Conservation (phyloP, 2,888 invertebrate genomes). For the Melanostoma mellinum region DNA sequence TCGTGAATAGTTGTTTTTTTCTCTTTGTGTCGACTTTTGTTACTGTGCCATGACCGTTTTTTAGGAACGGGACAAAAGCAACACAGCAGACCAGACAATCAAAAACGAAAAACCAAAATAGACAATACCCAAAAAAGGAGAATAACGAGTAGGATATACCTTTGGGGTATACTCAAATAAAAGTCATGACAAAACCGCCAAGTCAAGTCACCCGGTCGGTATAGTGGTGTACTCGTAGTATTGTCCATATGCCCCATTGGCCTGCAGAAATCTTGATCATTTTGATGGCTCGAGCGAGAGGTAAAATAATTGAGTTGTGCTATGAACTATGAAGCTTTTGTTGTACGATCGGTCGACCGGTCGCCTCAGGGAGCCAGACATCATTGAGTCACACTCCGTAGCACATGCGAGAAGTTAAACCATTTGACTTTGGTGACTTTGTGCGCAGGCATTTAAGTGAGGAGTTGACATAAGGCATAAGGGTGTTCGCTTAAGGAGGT, state of each 20-base stretch:
- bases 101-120: conserved; percentile 9
- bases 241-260: neutral
- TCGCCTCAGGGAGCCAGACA: conserved; percentile 23
- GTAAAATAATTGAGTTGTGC: conserved; percentile 60
- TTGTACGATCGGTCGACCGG: neutral
- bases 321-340: conserved; percentile 38
- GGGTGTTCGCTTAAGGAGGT: too few relatives aligned
- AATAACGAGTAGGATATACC: conserved; percentile 38
- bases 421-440: conserved; percentile 39
- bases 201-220: neutral
- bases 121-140: neutral
- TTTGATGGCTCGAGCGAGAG: conserved; percentile 18
- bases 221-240: neutral
- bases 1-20: conserved; percentile 49
- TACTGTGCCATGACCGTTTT: conserved; percentile 35
- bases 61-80: conserved; percentile 32
- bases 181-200: conserved; percentile 21
- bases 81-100: conserved; percentile 8
- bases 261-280: neutral
- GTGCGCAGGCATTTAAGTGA: neutral
- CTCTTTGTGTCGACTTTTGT: conserved; percentile 32
- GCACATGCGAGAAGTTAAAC: conserved; percentile 52
- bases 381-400: conserved; percentile 63
- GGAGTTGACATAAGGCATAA: too few relatives aligned
- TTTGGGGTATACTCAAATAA: conserved; percentile 1